Evolutionary conservation across 2,113 vertebrate genomes (phyloP), one percentile per base, ranked within the genome.

Genomic region (Phyllopteryx taeniolatus): DNA sequence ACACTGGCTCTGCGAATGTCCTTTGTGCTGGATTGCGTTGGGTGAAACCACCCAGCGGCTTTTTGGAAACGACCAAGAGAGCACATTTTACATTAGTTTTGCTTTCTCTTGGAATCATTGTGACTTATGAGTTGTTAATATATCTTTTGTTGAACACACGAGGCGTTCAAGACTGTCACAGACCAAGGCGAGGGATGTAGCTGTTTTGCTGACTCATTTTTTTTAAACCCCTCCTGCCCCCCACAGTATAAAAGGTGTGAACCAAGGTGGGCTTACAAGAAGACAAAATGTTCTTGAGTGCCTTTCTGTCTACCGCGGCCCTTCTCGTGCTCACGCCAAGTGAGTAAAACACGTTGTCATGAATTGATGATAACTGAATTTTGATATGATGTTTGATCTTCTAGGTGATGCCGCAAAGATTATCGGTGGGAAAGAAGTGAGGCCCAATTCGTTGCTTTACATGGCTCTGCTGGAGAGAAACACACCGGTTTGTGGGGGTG

Each of bases 381-480:
- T 22, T 19, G 22, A 15, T 12, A 14, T 13, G 7, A 17, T 51
- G 2, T 47, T 51, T 68, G 72, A 31, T 59, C 43, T 53, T 51
- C 67, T 15, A 92, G 91, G 75, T 78, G 31, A 68, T 62, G 80
- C 83, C 11, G 70, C 80, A 61, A 85, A 88, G 62, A 89, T 91
- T 19, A 84, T 91, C 42, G 75, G 43, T 17, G 89, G 90, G 4
- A 59, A 73, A 42, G 76, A 86, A 77, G 90, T 90, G 39, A 0
- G 0, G 9, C 70, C 83, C 33, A 87, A 91, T 67, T 91, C 90
- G 0, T 1, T 89, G 78, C 88, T 83, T 5, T 83, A 31, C 80
- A 87, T 91, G 89, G 90, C 81, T 76, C 76, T 84, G 53, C 67
- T 88, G 68, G 0, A 31, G 53, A 19, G 0, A 19, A 4, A 10